Percentiles rank a stretch among this genome's conserved stretches.
Evolutionary conservation across 2,113 vertebrate species (phyloP).

Genomic region (Cyanoliseus patagonus): DNA sequence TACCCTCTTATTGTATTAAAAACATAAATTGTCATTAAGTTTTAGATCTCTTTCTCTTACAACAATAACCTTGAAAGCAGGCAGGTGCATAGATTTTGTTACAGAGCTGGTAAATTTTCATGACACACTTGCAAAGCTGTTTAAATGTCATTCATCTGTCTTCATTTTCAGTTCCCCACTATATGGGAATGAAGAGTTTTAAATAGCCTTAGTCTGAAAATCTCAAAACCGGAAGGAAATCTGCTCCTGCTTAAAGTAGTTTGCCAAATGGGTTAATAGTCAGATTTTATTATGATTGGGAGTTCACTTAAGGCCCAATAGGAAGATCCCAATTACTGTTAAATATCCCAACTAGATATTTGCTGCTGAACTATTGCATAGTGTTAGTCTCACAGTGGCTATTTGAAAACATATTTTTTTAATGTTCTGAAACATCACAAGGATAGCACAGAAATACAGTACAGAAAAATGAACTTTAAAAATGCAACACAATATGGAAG

Average conservation of each 20-base stretch:
- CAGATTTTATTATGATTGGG: constrained; percentile 66
- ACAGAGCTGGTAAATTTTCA: constrained; percentile 3
- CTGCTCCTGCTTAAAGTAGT: constrained; percentile 42
- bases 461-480: constrained; percentile 53
- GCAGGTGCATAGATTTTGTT: background rate
- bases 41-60: background rate
- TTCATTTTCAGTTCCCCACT: constrained; percentile 68
- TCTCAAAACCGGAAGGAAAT: constrained; percentile 63
- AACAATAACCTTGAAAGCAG: background rate
- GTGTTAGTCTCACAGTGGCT: constrained; percentile 28
- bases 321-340: constrained; percentile 68
- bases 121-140: background rate
- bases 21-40: constrained; percentile 23
- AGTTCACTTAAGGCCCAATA: constrained; percentile 46
- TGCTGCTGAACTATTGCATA: constrained; percentile 39
- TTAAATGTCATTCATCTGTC: constrained; percentile 66
- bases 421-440: constrained; percentile 34
- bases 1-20: background rate
- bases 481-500: background rate
- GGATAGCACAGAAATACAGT: background rate
- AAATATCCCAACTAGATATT: constrained; percentile 63
- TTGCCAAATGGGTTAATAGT: constrained; percentile 63
- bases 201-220: constrained; percentile 63
- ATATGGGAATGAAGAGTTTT: constrained; percentile 56
- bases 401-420: constrained; percentile 48